These are phyloP conservation scores for Hirtodrosophila histrioides DNA, from an alignment of 2,888 invertebrate species.

Conservation along the genomic window DNA sequence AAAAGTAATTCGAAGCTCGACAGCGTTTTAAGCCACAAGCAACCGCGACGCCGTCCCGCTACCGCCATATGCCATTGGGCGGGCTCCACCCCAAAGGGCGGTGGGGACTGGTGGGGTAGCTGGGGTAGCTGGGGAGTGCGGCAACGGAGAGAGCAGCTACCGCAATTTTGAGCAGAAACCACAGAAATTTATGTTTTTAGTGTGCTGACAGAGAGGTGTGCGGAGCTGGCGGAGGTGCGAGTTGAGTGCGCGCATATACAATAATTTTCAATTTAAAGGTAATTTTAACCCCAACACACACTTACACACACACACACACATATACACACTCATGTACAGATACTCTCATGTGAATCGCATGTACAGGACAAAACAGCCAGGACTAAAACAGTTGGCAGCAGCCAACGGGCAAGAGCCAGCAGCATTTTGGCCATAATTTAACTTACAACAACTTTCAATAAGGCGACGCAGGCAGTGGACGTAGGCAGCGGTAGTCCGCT, in stretches of 20 bases:
- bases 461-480: slow-evolving; percentile 56
- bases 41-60: slow-evolving; percentile 19
- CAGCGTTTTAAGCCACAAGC: slow-evolving; percentile 51
- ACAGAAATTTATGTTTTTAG: slow-evolving; percentile 71
- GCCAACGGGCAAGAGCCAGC: slow-evolving; percentile 33
- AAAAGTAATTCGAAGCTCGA: slow-evolving; percentile 71
- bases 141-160: slow-evolving; percentile 16
- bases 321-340: slow-evolving; percentile 24
- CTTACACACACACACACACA: slow-evolving; percentile 3
- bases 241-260: slow-evolving; percentile 74
- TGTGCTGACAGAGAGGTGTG: slow-evolving; percentile 32
- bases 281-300: slow-evolving; percentile 62
- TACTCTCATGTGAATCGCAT: slow-evolving; percentile 15
- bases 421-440: slow-evolving; percentile 75
- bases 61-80: slow-evolving; percentile 25
- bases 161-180: slow-evolving; percentile 69
- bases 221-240: slow-evolving; percentile 42
- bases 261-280: slow-evolving; percentile 80
- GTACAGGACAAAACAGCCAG: slow-evolving; percentile 16
- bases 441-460: slow-evolving; percentile 79
- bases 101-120: background rate
- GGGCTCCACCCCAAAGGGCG: background rate
- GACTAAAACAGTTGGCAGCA: slow-evolving; percentile 19
- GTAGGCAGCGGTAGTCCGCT: slow-evolving; percentile 40
- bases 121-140: background rate